Evolutionary conservation across 1,140 invertebrate species (phyloP), one percentile per base, ranked within the genome.

Genomic region (Sminthurides bifidus): DNA sequence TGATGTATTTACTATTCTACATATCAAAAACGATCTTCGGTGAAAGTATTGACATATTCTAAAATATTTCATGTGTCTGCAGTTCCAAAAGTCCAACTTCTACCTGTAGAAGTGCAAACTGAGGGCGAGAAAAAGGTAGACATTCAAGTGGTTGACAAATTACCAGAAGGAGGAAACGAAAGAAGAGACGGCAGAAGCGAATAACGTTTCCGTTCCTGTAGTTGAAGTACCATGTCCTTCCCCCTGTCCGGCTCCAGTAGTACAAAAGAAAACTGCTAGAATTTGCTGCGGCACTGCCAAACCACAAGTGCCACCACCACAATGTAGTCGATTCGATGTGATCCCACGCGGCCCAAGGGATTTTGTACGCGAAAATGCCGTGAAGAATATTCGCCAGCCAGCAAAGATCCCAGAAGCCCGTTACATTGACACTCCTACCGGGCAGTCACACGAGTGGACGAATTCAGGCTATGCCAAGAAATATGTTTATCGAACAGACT

Each of bases 401-500:
- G 54, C 57, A 12, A 46, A 48, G 17, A 52, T 59, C n/a, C 60
- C 63, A 12, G 27, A 27, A 15, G 31, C 41, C 2, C 54, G 43
- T 17, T 45, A 33, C 35, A 55, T 65, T 4, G 60, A 57, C 33
- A 38, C 61, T 46, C 60, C 50, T 1, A 58, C 52, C 21, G 63
- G 63, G n/a, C 30, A 58, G n/a, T 21, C 31, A n/a, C 29, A 43
- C 3, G 41, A 54, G 2, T 65, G 60, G 59, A 27, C 29, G 2
- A 24, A 67, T 15, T 75, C 74, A 15, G 75, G 75, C 3, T 64
- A 74, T 30, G 57, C 72, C 30, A 75, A 74, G 2, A 63, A 70
- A 60, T 75, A 70, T 35, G 66, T 75, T 8, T 60, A 66, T 26
- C 68, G 67, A 37, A 62, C 77, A 70, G 71, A 76, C 49, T 80